A percentile compares a stretch with the other conserved stretches of the same genome.
These are phyloP conservation scores for Ptilodon capucinus DNA, from an alignment of 2,888 invertebrate species.

Conservation along the genomic window DNA sequence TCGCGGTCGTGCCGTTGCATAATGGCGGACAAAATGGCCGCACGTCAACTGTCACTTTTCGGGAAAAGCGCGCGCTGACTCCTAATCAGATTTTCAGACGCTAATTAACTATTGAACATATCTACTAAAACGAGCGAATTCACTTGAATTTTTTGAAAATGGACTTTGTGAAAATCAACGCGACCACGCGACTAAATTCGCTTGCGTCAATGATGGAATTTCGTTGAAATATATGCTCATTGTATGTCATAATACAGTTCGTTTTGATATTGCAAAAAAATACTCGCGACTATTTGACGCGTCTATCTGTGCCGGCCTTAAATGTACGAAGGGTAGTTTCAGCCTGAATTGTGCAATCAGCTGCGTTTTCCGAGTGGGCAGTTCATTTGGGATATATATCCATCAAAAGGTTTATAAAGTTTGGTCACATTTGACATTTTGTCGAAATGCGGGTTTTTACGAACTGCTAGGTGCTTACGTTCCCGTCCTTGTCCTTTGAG, in stretches of 20 bases:
- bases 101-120: too few species aligned
- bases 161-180: too few species aligned
- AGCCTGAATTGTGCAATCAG: constrained; percentile 17
- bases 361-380: constrained; percentile 1
- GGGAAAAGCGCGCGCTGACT: constrained; percentile 53
- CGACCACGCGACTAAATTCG: too few species aligned
- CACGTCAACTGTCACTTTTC: constrained; percentile 68
- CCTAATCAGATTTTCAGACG: constrained; percentile 58
- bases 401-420: neutral
- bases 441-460: neutral
- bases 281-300: too few species aligned
- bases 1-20: constrained; percentile 68
- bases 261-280: too few species aligned
- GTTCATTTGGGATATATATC: neutral
- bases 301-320: too few species aligned
- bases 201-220: too few species aligned
- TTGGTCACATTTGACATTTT: neutral
- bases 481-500: neutral
- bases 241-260: too few species aligned
- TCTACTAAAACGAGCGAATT: too few species aligned
- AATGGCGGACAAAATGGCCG: constrained; percentile 65
- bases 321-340: constrained; percentile 24
- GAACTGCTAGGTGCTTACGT: neutral
- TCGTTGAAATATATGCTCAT: too few species aligned
- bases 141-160: too few species aligned